Conservation (phyloP, 2,888 invertebrate genomes). For the Drosophila helvetica region DNA sequence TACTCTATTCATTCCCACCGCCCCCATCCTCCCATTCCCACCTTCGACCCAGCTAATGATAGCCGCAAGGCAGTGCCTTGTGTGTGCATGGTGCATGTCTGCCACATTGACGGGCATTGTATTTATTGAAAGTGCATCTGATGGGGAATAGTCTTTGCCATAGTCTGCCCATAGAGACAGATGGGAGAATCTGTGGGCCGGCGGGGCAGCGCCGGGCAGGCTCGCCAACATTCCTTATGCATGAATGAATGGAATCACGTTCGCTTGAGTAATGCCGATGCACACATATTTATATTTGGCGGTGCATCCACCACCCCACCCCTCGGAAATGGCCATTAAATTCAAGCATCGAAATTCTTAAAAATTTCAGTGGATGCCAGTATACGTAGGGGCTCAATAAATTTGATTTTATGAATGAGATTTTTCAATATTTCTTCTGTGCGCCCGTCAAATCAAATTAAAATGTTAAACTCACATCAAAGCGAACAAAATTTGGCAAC, state of each 20-base stretch:
- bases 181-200: neutral
- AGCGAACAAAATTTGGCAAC: constrained; percentile 39
- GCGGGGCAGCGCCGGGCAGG: neutral
- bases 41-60: constrained; percentile 69
- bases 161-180: constrained; percentile 32
- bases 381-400: no score
- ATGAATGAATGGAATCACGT: neutral
- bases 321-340: constrained; percentile 3
- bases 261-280: neutral
- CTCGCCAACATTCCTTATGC: neutral
- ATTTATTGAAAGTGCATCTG: constrained; percentile 72
- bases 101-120: constrained; percentile 60
- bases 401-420: constrained; percentile 50
- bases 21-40: constrained; percentile 26
- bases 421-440: constrained; percentile 42
- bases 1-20: no score
- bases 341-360: neutral
- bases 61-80: constrained; percentile 30
- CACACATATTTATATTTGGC: constrained; percentile 2
- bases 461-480: constrained; percentile 59
- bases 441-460: constrained; percentile 54
- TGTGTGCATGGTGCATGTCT: constrained; percentile 61
- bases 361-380: constrained; percentile 26
- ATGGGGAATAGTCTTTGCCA: constrained; percentile 55
- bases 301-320: no score